phyloP scores from a whole-genome alignment of 2,113 vertebrate genomes.

The Perccottus glenii region DNA sequence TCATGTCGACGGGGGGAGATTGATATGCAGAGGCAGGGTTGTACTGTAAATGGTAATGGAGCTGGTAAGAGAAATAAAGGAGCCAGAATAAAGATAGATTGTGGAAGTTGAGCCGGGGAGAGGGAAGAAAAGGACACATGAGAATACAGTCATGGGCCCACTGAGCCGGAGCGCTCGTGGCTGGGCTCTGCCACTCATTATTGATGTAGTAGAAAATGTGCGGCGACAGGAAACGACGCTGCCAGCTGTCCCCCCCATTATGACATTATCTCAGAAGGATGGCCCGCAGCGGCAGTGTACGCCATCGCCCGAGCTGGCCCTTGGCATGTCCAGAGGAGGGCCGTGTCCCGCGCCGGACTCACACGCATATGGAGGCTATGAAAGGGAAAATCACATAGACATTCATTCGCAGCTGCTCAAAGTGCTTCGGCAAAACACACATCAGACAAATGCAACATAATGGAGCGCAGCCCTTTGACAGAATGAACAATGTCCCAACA shows the following conservation, averaged over 20 bases:
- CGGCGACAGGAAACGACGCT: conserved; percentile 72
- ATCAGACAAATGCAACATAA: background rate
- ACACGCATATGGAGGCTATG: background rate
- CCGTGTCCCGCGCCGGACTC: conserved; percentile 17
- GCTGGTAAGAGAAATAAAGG: background rate
- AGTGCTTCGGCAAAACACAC: background rate
- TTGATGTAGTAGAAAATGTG: conserved; percentile 78
- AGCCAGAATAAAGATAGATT: conserved; percentile 31
- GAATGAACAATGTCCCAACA: background rate
- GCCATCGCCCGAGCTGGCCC: conserved; percentile 42
- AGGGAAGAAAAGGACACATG: conserved; percentile 44
- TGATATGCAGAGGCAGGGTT: conserved; percentile 18
- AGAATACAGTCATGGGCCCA: conserved; percentile 54
- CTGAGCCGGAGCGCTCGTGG: conserved; percentile 62
- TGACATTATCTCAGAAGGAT: conserved; percentile 66
- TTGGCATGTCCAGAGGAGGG: conserved; percentile 45
- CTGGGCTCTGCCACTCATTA: conserved; percentile 69
- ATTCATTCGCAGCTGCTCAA: background rate
- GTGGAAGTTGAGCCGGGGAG: conserved; percentile 16
- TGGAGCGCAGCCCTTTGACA: background rate
- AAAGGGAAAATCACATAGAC: conserved; percentile 5
- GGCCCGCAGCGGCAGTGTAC: conserved; percentile 43
- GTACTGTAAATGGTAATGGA: conserved; percentile 17
- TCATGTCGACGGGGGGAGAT: conserved; percentile 8
- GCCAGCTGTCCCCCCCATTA: conserved; percentile 76